Conservation (phyloP, 2,888 invertebrate genomes). For the Idaea aversata region DNA sequence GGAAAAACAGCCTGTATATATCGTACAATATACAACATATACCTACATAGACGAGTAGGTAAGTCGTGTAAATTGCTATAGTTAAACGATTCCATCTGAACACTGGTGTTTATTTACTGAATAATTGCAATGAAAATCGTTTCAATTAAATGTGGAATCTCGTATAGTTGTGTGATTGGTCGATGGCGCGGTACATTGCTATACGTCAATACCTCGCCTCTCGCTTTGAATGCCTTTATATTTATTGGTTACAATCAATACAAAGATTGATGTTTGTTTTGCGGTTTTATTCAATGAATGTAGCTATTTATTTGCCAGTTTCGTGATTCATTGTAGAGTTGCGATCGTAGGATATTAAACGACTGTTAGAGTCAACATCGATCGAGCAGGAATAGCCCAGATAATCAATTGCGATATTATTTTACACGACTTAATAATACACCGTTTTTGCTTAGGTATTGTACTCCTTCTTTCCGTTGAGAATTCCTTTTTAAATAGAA, state of each 20-base stretch:
- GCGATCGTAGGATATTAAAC: not conserved
- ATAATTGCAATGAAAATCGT: not conserved
- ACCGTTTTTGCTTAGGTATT: too few relatives aligned
- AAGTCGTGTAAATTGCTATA: not conserved
- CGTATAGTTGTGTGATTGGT: not conserved
- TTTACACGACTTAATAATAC: too few relatives aligned
- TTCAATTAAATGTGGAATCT: not conserved
- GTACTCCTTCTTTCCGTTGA: too few relatives aligned
- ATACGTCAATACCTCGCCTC: not conserved
- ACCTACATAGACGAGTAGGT: not conserved
- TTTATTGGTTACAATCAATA: not conserved
- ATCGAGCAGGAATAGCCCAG: not conserved
- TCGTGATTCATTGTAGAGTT: not conserved
- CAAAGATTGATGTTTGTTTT: not conserved
- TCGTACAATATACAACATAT: not conserved
- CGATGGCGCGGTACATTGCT: too few relatives aligned
- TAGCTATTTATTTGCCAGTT: not conserved
- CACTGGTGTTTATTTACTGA: conserved; percentile 1
- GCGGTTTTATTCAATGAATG: not conserved
- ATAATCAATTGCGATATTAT: not conserved
- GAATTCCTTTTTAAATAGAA: too few relatives aligned
- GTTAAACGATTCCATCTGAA: not conserved
- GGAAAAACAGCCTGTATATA: too few relatives aligned
- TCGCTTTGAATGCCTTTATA: not conserved
- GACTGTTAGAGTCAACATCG: not conserved